Evolutionary conservation across 2,113 vertebrate genomes (phyloP).

Genomic region (Danio rerio): DNA sequence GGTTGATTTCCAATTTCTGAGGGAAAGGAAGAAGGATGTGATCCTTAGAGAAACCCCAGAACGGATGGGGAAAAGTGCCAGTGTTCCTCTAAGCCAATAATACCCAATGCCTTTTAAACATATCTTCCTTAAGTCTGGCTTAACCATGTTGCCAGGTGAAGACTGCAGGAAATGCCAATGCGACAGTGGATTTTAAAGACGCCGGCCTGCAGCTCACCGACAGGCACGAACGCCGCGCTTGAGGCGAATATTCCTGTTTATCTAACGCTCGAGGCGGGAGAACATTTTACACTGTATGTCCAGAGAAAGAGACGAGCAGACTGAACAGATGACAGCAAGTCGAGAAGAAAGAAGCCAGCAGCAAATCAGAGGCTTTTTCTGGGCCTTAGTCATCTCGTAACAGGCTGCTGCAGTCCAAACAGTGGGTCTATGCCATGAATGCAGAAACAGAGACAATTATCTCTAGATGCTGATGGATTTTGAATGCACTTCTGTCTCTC

Average conservation of each 20-base stretch:
- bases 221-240: neutral
- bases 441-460: neutral
- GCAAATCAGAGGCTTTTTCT: neutral
- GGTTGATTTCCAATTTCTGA: neutral
- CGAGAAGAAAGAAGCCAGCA: neutral
- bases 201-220: slow-evolving; percentile 39
- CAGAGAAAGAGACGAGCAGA: neutral
- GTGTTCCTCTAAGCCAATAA: slow-evolving; percentile 71
- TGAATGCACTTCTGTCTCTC: neutral
- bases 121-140: slow-evolving; percentile 73
- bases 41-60: neutral
- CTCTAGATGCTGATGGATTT: neutral
- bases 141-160: slow-evolving; percentile 82
- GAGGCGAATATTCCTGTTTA: neutral
- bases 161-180: slow-evolving; percentile 70
- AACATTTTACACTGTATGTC: slow-evolving; percentile 2
- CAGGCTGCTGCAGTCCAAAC: slow-evolving; percentile 2
- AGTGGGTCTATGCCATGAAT: slow-evolving; percentile 13
- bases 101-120: slow-evolving; percentile 73
- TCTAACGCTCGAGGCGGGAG: neutral
- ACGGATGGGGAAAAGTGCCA: slow-evolving; percentile 31
- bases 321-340: neutral
- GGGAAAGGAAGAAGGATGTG: neutral
- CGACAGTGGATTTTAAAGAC: slow-evolving; percentile 60
- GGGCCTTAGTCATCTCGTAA: neutral